Evolutionary conservation across 1,140 invertebrate species (phyloP).

Genomic region (Drosophila albomicans): DNA sequence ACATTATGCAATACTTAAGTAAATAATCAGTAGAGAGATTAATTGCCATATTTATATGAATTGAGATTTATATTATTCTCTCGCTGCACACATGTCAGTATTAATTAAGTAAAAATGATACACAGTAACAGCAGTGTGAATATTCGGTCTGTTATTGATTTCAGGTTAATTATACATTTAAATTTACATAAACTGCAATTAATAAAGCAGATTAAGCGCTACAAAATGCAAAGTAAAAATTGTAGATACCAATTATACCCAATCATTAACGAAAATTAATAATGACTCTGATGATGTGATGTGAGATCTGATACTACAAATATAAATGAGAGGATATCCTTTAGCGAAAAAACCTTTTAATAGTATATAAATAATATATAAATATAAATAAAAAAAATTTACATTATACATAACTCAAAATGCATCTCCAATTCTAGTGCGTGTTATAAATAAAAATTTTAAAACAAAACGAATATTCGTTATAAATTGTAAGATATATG

Average conservation of each 20-base stretch:
- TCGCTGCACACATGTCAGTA: slow-evolving; percentile 39
- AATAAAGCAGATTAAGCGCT: slow-evolving; percentile 66
- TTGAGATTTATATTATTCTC: slow-evolving; percentile 24
- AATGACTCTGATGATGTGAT: slow-evolving; percentile 8
- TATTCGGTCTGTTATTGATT: slow-evolving; percentile 62
- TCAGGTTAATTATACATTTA: slow-evolving; percentile 73
- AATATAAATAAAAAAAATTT: no score
- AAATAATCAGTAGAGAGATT: slow-evolving; percentile 22
- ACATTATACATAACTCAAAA: no score
- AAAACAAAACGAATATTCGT: no score
- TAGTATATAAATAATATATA: neutral
- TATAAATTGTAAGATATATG: slow-evolving; percentile 8
- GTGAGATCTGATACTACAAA: neutral
- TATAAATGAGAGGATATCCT: neutral
- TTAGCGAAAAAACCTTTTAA: neutral
- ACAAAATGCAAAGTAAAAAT: slow-evolving; percentile 18
- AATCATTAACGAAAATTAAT: slow-evolving; percentile 44
- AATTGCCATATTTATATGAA: slow-evolving; percentile 34
- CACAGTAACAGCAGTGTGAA: slow-evolving; percentile 34
- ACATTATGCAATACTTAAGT: neutral
- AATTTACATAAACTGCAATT: slow-evolving; percentile 79
- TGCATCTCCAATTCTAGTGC: no score
- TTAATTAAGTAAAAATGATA: slow-evolving; percentile 71
- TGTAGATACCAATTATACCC: slow-evolving; percentile 22
- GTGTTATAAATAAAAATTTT: neutral